These are phyloP conservation scores for Sylvilagus bachmani DNA, from an alignment of 2,113 vertebrate genomes.

Conservation along the genomic window DNA sequence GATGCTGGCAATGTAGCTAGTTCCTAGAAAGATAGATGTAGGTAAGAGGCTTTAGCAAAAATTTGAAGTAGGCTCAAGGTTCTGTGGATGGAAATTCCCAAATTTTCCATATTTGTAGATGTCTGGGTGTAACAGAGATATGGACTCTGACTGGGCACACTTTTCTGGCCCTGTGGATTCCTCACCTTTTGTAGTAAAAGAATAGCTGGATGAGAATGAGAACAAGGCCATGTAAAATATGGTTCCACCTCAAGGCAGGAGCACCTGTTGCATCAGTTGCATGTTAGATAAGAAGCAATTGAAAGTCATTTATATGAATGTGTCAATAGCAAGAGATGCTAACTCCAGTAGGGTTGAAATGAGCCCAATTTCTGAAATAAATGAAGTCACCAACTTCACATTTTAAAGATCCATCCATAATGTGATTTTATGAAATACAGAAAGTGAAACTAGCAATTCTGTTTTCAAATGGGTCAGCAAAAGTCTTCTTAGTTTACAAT, in stretches of 20 bases:
- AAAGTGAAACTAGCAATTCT: background rate
- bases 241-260: background rate
- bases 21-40: background rate
- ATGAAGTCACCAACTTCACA: background rate
- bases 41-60: background rate
- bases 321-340: background rate
- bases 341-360: background rate
- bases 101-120: background rate
- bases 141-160: background rate
- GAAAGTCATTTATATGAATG: background rate
- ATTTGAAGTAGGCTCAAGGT: background rate
- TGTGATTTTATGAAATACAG: background rate
- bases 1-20: background rate
- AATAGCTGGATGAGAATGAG: background rate
- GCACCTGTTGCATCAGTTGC: background rate
- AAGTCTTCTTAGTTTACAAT: slow-evolving; percentile 23
- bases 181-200: background rate
- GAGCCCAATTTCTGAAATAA: background rate
- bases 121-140: background rate
- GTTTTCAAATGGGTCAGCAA: background rate
- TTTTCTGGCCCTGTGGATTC: background rate
- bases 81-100: background rate
- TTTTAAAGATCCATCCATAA: slow-evolving; percentile 20
- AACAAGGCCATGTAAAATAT: background rate
- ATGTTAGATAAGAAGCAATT: background rate